A percentile compares a stretch with the other conserved stretches of the same genome.
phyloP scores from a whole-genome alignment of 2,113 vertebrate genomes.

The Rhineura floridana region DNA sequence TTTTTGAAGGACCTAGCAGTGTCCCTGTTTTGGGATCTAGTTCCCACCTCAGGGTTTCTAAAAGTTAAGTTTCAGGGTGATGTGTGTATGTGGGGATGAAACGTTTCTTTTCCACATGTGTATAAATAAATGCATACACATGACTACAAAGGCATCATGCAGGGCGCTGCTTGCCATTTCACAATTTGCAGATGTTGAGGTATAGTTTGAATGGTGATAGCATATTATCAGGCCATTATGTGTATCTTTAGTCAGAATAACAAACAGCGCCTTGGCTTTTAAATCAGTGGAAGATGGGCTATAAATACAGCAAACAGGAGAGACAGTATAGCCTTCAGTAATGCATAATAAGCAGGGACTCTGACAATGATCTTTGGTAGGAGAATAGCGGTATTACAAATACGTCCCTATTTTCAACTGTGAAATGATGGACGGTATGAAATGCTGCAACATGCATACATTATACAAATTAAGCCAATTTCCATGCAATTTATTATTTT shows the following conservation, averaged over 20 bases:
- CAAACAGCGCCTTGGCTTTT: not conserved
- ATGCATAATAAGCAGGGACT: not conserved
- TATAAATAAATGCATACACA: not conserved
- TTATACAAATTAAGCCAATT: not conserved
- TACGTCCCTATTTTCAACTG: not conserved
- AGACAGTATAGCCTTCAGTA: not conserved
- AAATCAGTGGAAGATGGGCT: not conserved
- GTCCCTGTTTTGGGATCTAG: not conserved
- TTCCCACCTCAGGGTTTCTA: not conserved
- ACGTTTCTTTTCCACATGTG: not conserved
- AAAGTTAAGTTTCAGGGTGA: not conserved
- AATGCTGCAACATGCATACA: not conserved
- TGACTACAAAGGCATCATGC: not conserved
- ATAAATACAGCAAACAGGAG: not conserved
- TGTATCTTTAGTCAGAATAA: not conserved
- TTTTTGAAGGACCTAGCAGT: not conserved
- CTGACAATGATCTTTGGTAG: not conserved
- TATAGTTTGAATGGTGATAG: not conserved
- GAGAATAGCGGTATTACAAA: not conserved
- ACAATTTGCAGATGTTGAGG: not conserved
- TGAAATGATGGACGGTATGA: not conserved
- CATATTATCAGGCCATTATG: not conserved
- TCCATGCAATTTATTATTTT: not conserved
- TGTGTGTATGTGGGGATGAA: not conserved
- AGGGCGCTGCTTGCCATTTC: no score